Conservation (phyloP, 2,888 invertebrate species). For the Ochlodes sylvanus region DNA sequence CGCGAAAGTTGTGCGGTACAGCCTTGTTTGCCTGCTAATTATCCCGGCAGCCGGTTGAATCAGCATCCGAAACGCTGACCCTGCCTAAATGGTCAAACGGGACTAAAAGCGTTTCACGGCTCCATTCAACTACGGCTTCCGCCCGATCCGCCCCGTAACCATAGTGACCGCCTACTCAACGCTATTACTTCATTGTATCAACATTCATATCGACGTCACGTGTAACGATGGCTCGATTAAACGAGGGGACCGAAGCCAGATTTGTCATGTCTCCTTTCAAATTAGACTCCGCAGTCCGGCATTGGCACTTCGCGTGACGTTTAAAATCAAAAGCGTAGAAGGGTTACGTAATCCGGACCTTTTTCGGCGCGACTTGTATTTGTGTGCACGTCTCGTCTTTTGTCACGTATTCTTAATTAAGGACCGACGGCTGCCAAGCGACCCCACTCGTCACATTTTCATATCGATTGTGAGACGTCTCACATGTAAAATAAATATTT, state of each 20-base stretch:
- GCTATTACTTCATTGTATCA: conserved; percentile 81
- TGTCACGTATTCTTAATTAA: conserved; percentile 86
- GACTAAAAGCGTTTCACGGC: conserved; percentile 72
- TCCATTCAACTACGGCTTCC: conserved; percentile 70
- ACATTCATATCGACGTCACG: conserved; percentile 79
- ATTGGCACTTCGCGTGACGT: conserved; percentile 79
- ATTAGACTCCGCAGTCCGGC: conserved; percentile 74
- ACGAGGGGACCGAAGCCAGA: conserved; percentile 82
- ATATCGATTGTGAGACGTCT: conserved; percentile 74
- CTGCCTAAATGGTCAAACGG: conserved; percentile 76
- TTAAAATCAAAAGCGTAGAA: conserved; percentile 84
- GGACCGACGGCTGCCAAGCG: conserved; percentile 72
- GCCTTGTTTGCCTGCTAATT: conserved; percentile 83
- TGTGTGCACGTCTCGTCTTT: conserved; percentile 83
- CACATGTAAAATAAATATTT: conserved; percentile 57
- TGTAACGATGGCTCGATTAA: conserved; percentile 75
- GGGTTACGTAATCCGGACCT: conserved; percentile 84
- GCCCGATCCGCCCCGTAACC: conserved; percentile 62
- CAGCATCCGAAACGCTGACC: conserved; percentile 78
- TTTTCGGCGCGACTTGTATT: conserved; percentile 78
- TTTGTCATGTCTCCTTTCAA: conserved; percentile 82
- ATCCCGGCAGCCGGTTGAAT: conserved; percentile 70
- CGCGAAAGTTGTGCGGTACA: conserved; percentile 74
- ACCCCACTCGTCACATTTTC: conserved; percentile 78
- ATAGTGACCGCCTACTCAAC: conserved; percentile 74